phyloP scores from a whole-genome alignment of 2,113 vertebrate genomes.

The Panthera tigris region DNA sequence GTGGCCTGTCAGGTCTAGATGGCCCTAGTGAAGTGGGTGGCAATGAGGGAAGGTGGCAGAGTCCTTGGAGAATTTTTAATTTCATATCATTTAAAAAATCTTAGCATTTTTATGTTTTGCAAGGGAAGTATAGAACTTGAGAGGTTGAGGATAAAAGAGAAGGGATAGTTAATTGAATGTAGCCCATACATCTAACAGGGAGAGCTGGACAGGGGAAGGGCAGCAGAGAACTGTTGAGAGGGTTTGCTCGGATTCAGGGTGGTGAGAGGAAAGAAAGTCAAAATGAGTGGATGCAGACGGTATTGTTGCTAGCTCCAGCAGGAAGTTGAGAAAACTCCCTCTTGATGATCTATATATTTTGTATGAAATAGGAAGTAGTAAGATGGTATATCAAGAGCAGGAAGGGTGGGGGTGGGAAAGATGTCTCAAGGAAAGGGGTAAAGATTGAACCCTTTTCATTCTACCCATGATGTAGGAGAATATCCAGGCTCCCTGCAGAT shows the following conservation, averaged over 20 bases:
- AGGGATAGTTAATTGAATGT: neutral
- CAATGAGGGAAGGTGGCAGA: neutral
- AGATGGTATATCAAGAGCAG: neutral
- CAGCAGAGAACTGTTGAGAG: neutral
- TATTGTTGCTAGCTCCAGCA: neutral
- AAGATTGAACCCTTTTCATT: neutral
- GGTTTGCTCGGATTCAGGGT: neutral
- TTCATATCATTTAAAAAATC: neutral
- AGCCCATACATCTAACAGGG: neutral
- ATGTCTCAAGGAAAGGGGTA: neutral
- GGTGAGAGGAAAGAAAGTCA: neutral
- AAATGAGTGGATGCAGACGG: neutral
- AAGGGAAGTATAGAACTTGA: neutral
- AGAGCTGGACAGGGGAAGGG: neutral
- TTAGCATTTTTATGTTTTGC: neutral
- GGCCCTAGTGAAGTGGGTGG: neutral
- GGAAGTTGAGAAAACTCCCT: neutral
- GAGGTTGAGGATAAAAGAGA: neutral
- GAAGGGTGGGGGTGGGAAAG: neutral
- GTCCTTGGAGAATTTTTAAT: neutral
- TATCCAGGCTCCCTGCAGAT: neutral
- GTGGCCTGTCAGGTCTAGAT: neutral
- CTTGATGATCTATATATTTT: neutral
- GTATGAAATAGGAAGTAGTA: neutral
- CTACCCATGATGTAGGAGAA: neutral